Evolutionary conservation across 2,113 vertebrate genomes (phyloP).

Genomic region (Chaetodon auriga): DNA sequence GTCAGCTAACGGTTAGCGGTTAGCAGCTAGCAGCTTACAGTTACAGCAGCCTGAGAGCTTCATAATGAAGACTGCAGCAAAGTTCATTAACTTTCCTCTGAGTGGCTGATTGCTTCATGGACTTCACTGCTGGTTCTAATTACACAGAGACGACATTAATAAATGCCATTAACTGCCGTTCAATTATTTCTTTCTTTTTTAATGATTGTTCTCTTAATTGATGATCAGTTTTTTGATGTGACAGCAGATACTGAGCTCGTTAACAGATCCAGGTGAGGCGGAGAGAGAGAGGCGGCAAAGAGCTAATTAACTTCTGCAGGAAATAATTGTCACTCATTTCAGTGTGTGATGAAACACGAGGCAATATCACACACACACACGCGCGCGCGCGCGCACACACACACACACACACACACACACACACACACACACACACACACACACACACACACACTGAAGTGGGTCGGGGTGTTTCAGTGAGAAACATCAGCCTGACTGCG

Average conservation of each 20-base stretch:
- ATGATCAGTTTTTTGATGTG: slow-evolving; percentile 24
- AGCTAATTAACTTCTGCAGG: slow-evolving; percentile 24
- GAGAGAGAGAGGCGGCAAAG: no score
- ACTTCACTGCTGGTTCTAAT: background rate
- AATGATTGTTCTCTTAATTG: slow-evolving; percentile 1
- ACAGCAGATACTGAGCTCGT: slow-evolving; percentile 1
- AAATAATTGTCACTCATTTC: slow-evolving; percentile 32
- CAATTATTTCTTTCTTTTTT: background rate
- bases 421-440: background rate
- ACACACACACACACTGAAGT: slow-evolving; percentile 8
- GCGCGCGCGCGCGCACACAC: slow-evolving; percentile 13
- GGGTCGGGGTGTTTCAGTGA: slow-evolving; percentile 9
- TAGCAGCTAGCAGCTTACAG: background rate
- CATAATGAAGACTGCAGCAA: background rate
- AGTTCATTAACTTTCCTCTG: background rate
- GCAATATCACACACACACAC: slow-evolving; percentile 31
- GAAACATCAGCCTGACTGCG: slow-evolving; percentile 4
- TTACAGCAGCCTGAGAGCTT: background rate
- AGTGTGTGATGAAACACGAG: slow-evolving; percentile 46
- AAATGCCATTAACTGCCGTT: background rate
- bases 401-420: background rate
- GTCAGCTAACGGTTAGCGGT: background rate
- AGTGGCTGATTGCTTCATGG: background rate
- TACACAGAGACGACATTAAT: background rate
- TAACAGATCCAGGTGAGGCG: slow-evolving; percentile 19